A percentile compares a stretch with the other conserved stretches of the same genome.
phyloP scores from a whole-genome alignment of 92 coral and sea anemone species.

The Heteractis magnifica region DNA sequence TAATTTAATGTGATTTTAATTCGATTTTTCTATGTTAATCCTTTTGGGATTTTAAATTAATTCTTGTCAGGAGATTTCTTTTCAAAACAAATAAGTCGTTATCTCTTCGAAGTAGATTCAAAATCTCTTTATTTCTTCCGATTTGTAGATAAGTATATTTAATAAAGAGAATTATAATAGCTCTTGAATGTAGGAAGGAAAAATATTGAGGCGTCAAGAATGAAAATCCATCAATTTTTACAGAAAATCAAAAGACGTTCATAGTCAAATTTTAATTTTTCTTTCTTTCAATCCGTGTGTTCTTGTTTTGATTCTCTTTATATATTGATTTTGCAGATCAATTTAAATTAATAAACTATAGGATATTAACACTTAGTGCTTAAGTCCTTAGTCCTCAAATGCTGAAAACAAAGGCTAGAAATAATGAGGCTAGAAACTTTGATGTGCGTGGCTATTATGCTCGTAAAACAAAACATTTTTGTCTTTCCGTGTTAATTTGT shows the following conservation, averaged over 20 bases:
- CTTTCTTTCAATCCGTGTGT: too few species aligned
- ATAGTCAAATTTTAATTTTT: too few species aligned
- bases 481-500: too few species aligned
- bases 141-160: neutral
- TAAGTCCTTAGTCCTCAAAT: neutral
- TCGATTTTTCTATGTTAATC: neutral
- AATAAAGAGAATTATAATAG: neutral
- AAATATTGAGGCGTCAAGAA: too few species aligned
- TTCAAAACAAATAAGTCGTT: neutral
- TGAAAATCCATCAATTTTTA: neutral
- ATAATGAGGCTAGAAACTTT: too few species aligned
- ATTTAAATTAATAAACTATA: too few species aligned
- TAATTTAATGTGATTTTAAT: neutral
- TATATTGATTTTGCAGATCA: neutral
- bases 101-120: neutral
- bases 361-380: neutral
- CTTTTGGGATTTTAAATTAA: neutral
- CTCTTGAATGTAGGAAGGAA: neutral
- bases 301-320: neutral
- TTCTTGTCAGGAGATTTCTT: neutral
- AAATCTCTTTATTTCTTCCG: neutral
- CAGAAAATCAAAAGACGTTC: too few species aligned
- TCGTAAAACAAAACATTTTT: too few species aligned
- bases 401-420: neutral
- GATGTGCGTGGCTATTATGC: too few species aligned